Conservation (phyloP, 2,888 invertebrate genomes). For the Acanthococcus lagerstroemiae region DNA sequence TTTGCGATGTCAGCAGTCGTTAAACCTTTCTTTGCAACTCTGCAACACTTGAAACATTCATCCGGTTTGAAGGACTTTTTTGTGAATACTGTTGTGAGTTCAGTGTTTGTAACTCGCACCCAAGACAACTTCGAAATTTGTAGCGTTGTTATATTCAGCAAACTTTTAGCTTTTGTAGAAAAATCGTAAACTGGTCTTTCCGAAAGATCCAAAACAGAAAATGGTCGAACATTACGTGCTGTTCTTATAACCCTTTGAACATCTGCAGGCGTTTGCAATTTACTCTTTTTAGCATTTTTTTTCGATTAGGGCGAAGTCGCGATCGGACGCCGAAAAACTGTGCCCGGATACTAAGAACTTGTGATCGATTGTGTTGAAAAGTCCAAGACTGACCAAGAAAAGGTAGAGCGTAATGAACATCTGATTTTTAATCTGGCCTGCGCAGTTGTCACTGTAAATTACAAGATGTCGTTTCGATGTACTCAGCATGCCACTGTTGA, state of each 20-base stretch:
- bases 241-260: neutral
- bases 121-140: slow-evolving; percentile 32
- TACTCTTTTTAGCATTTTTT: neutral
- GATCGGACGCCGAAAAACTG: neutral
- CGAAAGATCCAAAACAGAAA: neutral
- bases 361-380: neutral
- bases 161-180: neutral
- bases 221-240: neutral
- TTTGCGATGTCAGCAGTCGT: too few relatives aligned
- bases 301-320: neutral
- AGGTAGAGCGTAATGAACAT: too few relatives aligned
- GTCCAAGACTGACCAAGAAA: neutral
- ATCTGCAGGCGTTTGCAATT: neutral
- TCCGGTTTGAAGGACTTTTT: too few relatives aligned
- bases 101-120: too few relatives aligned
- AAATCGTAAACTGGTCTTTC: neutral
- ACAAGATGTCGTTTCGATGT: too few relatives aligned
- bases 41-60: too few relatives aligned
- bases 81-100: too few relatives aligned
- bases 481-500: too few relatives aligned
- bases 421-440: too few relatives aligned
- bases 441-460: too few relatives aligned
- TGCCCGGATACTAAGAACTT: neutral
- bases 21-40: too few relatives aligned
- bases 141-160: slow-evolving; percentile 22